Conservation (phyloP, 2,888 invertebrate species). For the Hyalella azteca region DNA sequence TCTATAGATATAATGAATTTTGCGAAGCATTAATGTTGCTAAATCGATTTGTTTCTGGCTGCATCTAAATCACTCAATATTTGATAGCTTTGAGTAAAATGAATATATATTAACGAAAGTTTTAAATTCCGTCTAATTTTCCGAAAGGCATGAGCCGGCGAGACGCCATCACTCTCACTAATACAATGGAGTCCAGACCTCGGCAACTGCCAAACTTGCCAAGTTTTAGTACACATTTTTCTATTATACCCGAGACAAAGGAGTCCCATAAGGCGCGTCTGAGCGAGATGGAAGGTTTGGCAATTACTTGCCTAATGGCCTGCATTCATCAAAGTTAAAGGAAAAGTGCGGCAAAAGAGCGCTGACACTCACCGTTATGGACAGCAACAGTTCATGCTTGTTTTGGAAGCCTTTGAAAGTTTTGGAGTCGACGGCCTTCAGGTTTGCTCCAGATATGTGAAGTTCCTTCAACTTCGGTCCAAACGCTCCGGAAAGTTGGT, state of each 20-base stretch:
- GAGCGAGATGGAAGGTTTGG: conserved; percentile 5
- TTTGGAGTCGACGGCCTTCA: conserved; percentile 77
- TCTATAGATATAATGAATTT: too few relatives aligned
- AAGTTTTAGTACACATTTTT: too few relatives aligned
- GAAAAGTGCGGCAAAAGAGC: conserved; percentile 10
- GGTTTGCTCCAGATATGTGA: conserved; percentile 77
- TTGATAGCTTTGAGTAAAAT: too few relatives aligned
- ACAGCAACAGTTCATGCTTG: conserved; percentile 77
- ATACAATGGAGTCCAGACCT: too few relatives aligned
- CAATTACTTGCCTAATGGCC: conserved; percentile 23
- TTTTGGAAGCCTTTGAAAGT: conserved; percentile 78
- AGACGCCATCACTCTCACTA: too few relatives aligned
- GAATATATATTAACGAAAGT: too few relatives aligned
- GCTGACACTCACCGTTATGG: conserved; percentile 63
- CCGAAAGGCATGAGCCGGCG: too few relatives aligned
- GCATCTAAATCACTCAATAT: too few relatives aligned
- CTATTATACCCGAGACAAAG: conserved; percentile 5
- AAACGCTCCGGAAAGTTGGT: conserved; percentile 78
- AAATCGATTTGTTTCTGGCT: too few relatives aligned
- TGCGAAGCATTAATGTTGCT: too few relatives aligned
- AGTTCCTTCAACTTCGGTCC: conserved; percentile 79
- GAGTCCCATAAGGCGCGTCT: not conserved
- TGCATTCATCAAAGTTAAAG: conserved; percentile 24
- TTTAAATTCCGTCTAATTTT: too few relatives aligned
- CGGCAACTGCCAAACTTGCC: too few relatives aligned